Evolutionary conservation across 2,113 vertebrate species (phyloP), one percentile per base, ranked within the genome.

Genomic region (Amphilophus citrinellus): DNA sequence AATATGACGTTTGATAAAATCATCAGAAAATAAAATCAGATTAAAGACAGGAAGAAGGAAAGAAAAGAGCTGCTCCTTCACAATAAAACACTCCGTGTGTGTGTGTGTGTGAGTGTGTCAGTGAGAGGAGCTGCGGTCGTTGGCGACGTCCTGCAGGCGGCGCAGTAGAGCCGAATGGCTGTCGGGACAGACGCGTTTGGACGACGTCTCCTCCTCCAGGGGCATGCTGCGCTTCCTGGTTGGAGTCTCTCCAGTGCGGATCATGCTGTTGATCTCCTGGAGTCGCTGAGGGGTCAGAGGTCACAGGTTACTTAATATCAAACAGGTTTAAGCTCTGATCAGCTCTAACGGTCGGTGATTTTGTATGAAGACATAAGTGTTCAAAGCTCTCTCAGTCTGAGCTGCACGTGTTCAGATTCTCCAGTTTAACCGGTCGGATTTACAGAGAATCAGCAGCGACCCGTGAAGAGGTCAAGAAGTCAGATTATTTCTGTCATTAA

Each of bases 251-350:
- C 98, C 98, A 3, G 97, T 98, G 85, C 96, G 95, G 76, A 99
- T 97, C 98, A 99, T 98, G 79, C 96, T 97, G 96, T 99, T 99
- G 75, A 99, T 99, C 90, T 99, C 98, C 84, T 95, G 97, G 83
- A 99, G 95, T 77, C 96, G 97, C 98, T 99, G 92, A 1, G 68
- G 63, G 66, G 35, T 10, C 2, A 30, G 13, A 84, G 68, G 82
- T 32, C 35, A 78, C 2, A 80, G 77, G 68, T 24, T 35, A 75
- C 39, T 47, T 8, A 6, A 39, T 11, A 42, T 42, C 39, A 42
- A 11, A 10, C 37, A 39, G 8, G 39, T 42, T 42, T 42, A 10
- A 42, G 39, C 6, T 42, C 9, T 10, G 39, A 42, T 11, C 10
- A 42, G 10, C 37, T 35, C 37, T 10, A 39, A 39, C 8, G 2